These are phyloP conservation scores for Tonatia bakeri DNA, from an alignment of 2,113 vertebrate species.

Conservation along the genomic window DNA sequence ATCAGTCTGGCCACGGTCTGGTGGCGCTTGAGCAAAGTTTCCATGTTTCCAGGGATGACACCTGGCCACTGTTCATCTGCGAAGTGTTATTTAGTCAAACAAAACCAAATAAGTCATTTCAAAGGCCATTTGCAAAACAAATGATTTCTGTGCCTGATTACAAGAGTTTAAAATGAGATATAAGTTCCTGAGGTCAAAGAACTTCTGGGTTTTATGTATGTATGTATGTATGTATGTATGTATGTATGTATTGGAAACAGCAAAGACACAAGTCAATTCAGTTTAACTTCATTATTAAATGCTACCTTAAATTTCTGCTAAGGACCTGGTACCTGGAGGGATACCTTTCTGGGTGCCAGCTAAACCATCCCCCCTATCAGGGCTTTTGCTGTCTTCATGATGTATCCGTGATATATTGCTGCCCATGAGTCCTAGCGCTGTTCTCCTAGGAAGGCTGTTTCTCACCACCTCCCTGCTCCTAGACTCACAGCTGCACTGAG, in stretches of 20 bases:
- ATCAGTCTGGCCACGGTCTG: neutral
- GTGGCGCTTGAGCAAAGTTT: neutral
- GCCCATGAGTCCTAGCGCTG: neutral
- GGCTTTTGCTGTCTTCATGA: neutral
- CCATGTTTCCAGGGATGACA: neutral
- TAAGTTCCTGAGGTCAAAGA: neutral
- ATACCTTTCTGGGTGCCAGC: neutral
- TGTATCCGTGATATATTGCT: rapidly evolving
- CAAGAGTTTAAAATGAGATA: neutral
- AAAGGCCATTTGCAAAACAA: slow-evolving; percentile 23
- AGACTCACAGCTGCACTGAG: neutral
- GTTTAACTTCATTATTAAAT: neutral
- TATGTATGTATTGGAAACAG: neutral
- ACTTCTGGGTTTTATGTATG: neutral
- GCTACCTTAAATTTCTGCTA: neutral
- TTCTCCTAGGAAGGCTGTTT: neutral
- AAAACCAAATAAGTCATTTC: neutral
- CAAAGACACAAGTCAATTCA: neutral
- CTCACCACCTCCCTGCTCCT: neutral
- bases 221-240: too few species aligned
- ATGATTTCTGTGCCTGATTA: neutral
- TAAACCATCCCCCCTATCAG: neutral
- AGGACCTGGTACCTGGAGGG: neutral
- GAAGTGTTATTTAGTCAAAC: neutral
- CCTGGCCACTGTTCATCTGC: neutral